A percentile compares a stretch with the other conserved stretches of the same genome.
Conservation (phyloP, 2,113 vertebrate species). For the Oryzias celebensis region DNA sequence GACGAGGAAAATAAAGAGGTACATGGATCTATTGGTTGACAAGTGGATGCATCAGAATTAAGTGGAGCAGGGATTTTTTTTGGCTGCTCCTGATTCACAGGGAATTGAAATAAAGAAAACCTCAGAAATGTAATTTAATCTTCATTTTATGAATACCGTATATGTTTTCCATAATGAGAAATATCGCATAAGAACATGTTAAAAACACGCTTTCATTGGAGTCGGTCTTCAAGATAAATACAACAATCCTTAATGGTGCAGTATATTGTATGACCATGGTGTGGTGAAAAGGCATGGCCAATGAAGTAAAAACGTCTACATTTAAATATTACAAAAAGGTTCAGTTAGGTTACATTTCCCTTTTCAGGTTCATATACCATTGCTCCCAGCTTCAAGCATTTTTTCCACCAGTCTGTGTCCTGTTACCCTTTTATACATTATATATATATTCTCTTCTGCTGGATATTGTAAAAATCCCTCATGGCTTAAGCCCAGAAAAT, state of each 20-base stretch:
- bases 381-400: constrained; percentile 45
- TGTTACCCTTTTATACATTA: constrained; percentile 27
- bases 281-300: constrained; percentile 18
- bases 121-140: too few relatives aligned
- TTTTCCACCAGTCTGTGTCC: constrained; percentile 24
- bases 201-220: too few relatives aligned
- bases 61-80: too few relatives aligned
- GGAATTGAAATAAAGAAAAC: too few relatives aligned
- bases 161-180: too few relatives aligned
- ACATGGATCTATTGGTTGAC: too few relatives aligned
- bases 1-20: too few relatives aligned
- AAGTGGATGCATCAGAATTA: too few relatives aligned
- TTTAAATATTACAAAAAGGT: constrained; percentile 45
- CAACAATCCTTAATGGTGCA: constrained; percentile 4
- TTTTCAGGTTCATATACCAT: constrained; percentile 51
- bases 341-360: constrained; percentile 43
- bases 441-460: constrained; percentile 63
- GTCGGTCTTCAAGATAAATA: not conserved
- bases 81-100: too few relatives aligned
- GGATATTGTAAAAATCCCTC: constrained; percentile 69
- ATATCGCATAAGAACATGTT: too few relatives aligned
- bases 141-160: too few relatives aligned
- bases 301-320: constrained; percentile 21
- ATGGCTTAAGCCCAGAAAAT: constrained; percentile 65
- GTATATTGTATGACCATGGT: constrained; percentile 11